Conservation (phyloP, 2,888 invertebrate genomes). For the Pteria penguin region DNA sequence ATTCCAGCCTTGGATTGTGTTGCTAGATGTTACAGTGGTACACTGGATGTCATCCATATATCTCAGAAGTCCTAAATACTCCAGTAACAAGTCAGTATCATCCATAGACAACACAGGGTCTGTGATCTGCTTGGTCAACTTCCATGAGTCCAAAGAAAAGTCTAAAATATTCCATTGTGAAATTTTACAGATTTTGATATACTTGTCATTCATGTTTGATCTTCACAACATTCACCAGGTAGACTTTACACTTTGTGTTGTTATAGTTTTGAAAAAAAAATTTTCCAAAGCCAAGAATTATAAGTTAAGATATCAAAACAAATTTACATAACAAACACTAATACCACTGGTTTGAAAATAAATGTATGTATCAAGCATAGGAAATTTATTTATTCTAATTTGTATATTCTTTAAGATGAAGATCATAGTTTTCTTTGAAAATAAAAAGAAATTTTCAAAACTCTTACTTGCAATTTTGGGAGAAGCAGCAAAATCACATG, state of each 20-base stretch:
- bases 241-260: no score
- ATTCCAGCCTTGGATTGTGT: conserved; percentile 25
- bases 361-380: no score
- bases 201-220: no score
- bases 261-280: no score
- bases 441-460: background rate
- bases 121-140: background rate
- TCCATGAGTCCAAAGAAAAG: conserved; percentile 34
- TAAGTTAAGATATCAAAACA: no score
- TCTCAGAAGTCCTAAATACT: conserved; percentile 34
- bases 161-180: no score
- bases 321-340: no score
- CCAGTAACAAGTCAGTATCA: conserved; percentile 26
- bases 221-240: no score
- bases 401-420: background rate
- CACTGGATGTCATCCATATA: conserved; percentile 27
- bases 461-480: conserved; percentile 10
- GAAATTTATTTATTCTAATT: background rate
- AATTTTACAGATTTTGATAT: no score
- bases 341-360: no score
- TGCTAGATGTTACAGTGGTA: background rate
- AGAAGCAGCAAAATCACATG: conserved; percentile 42
- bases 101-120: background rate
- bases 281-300: no score
- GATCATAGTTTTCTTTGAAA: no score